Conservation (phyloP, 2,113 vertebrate genomes). For the Notechis scutatus region DNA sequence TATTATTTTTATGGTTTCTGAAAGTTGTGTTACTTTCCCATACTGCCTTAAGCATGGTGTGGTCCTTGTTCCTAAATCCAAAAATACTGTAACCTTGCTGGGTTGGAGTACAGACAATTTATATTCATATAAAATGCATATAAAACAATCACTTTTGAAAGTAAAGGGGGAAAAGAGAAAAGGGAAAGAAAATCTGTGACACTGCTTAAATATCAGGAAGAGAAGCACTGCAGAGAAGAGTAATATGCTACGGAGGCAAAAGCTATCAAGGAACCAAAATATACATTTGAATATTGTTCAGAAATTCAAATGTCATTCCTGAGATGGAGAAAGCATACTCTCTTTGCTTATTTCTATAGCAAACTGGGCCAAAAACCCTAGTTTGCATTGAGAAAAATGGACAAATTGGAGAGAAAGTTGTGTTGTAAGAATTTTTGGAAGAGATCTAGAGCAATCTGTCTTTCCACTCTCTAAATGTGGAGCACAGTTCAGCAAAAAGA, state of each 20-base stretch:
- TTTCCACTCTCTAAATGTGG: neutral
- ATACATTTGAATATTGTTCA: neutral
- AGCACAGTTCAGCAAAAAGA: neutral
- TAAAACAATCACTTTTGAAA: neutral
- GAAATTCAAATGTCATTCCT: constrained; percentile 2
- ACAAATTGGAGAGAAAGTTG: neutral
- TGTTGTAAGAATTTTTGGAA: constrained; percentile 5
- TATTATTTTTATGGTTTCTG: neutral
- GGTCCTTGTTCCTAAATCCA: neutral
- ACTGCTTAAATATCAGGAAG: neutral
- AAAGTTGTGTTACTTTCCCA: neutral
- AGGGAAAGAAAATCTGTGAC: neutral
- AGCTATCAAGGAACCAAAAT: neutral
- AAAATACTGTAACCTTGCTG: neutral
- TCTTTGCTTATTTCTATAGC: neutral
- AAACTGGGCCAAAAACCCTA: neutral
- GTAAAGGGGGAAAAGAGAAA: neutral
- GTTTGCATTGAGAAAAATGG: neutral
- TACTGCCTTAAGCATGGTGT: neutral
- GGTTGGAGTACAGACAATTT: neutral
- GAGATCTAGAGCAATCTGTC: neutral
- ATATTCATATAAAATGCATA: neutral
- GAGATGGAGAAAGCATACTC: neutral
- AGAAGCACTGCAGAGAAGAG: neutral
- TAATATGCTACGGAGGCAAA: neutral